Conservation (phyloP, 2,888 invertebrate species). For the Platypus cylindrus region DNA sequence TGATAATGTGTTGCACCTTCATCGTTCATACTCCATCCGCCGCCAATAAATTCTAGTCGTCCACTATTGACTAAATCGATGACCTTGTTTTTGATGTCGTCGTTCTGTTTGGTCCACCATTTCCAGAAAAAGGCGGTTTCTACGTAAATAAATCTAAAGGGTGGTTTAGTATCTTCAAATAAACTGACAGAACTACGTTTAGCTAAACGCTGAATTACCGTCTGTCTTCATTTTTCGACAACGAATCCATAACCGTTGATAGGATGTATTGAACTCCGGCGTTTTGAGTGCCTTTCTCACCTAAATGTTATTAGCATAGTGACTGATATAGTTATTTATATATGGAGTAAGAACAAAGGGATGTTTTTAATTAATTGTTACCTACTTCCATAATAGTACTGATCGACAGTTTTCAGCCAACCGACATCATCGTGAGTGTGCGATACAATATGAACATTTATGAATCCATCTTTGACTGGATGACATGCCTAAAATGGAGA, state of each 20-base stretch:
- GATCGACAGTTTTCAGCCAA: slow-evolving; percentile 88
- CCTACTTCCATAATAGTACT: slow-evolving; percentile 78
- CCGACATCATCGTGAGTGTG: slow-evolving; percentile 92
- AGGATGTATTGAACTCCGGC: slow-evolving; percentile 58
- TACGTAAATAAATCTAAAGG: slow-evolving; percentile 69
- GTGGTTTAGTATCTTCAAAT: too few species aligned
- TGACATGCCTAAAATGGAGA: slow-evolving; percentile 50
- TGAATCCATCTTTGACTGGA: slow-evolving; percentile 39
- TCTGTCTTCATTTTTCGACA: slow-evolving; percentile 43
- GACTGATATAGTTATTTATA: too few species aligned
- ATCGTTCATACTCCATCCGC: slow-evolving; percentile 80
- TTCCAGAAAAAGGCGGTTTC: slow-evolving; percentile 72
- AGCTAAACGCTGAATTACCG: slow-evolving; percentile 34
- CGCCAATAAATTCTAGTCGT: slow-evolving; percentile 62
- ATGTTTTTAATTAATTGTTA: too few species aligned
- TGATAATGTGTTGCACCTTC: slow-evolving; percentile 61
- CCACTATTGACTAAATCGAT: slow-evolving; percentile 56
- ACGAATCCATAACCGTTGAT: slow-evolving; percentile 51
- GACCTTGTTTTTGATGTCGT: slow-evolving; percentile 45
- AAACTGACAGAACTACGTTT: too few species aligned
- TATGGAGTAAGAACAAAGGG: too few species aligned
- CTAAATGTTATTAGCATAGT: slow-evolving; percentile 21
- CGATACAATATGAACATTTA: slow-evolving; percentile 74
- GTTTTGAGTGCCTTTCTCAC: slow-evolving; percentile 32
- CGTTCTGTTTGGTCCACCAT: slow-evolving; percentile 67